Conservation (phyloP, 2,113 vertebrate species). For the Willisornis vidua region DNA sequence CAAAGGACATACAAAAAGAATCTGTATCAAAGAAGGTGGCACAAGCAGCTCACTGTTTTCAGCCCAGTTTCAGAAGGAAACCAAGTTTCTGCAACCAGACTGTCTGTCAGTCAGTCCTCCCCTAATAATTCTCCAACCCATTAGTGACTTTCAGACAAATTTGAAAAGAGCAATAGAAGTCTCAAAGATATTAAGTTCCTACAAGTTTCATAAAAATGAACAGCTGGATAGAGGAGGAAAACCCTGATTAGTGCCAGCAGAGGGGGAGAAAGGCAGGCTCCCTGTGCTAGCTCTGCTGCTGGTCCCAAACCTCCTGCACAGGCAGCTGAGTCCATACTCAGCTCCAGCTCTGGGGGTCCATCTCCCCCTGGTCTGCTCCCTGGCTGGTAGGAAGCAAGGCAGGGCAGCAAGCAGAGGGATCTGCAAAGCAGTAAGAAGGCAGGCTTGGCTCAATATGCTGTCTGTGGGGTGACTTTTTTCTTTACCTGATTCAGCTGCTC, state of each 20-base stretch:
- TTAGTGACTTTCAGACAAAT: neutral
- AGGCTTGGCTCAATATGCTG: rapidly evolving
- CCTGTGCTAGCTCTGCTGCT: neutral
- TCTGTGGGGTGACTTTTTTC: neutral
- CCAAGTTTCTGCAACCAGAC: neutral
- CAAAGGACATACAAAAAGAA: neutral
- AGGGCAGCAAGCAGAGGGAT: neutral
- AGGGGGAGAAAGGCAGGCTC: neutral
- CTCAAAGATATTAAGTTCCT: slow-evolving; percentile 24
- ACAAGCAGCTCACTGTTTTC: neutral
- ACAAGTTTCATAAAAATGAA: slow-evolving; percentile 8
- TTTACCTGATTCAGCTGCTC: neutral
- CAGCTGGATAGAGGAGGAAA: neutral
- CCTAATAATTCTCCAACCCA: neutral
- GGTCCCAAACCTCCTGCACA: rapidly evolving
- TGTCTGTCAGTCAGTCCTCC: slow-evolving; percentile 2
- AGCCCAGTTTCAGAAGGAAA: neutral
- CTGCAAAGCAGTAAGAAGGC: neutral
- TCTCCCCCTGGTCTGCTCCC: neutral
- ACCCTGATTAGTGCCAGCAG: neutral
- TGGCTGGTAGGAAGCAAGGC: rapidly evolving
- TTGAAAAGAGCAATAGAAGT: neutral
- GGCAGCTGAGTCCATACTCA: rapidly evolving
- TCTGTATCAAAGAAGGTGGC: neutral
- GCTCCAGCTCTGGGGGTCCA: rapidly evolving